phyloP scores from a whole-genome alignment of 2,797 vertebrate species.

The Micromesistius poutassou region DNA sequence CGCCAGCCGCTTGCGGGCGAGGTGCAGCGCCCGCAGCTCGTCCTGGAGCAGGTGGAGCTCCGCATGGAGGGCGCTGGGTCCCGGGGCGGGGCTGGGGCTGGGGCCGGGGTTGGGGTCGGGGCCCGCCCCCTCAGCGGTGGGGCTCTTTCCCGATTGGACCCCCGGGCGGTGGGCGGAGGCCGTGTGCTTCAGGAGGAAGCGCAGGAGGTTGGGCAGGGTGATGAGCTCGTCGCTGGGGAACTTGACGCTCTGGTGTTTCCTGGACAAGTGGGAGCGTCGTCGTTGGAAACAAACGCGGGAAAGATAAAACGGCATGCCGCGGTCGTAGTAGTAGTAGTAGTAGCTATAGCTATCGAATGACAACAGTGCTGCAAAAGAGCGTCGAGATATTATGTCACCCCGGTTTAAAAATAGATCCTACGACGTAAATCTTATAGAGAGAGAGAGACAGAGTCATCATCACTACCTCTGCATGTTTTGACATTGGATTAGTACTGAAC shows the following conservation, averaged over 20 bases:
- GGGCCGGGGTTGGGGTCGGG: conserved; percentile 9
- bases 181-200: conserved; percentile 69
- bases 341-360: not conserved
- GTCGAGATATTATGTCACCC: not conserved
- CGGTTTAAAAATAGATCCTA: not conserved
- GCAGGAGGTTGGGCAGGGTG: conserved; percentile 73
- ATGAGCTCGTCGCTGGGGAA: conserved; percentile 67
- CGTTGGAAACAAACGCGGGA: too few species aligned
- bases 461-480: not conserved
- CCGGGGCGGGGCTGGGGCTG: not conserved
- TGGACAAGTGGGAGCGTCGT: conserved; percentile 23
- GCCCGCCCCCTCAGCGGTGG: not conserved
- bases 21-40: conserved; percentile 64
- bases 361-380: not conserved
- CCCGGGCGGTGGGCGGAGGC: conserved; percentile 26
- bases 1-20: conserved; percentile 65
- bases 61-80: conserved; percentile 36
- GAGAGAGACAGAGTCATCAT: not conserved
- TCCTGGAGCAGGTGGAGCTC: conserved; percentile 62
- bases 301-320: too few species aligned
- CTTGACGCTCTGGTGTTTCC: conserved; percentile 72
- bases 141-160: not conserved
- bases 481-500: not conserved
- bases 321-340: not conserved
- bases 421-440: not conserved